Evolutionary conservation across 2,888 invertebrate genomes (phyloP), one percentile per base, ranked within the genome.

Genomic region (Spodoptera exigua): DNA sequence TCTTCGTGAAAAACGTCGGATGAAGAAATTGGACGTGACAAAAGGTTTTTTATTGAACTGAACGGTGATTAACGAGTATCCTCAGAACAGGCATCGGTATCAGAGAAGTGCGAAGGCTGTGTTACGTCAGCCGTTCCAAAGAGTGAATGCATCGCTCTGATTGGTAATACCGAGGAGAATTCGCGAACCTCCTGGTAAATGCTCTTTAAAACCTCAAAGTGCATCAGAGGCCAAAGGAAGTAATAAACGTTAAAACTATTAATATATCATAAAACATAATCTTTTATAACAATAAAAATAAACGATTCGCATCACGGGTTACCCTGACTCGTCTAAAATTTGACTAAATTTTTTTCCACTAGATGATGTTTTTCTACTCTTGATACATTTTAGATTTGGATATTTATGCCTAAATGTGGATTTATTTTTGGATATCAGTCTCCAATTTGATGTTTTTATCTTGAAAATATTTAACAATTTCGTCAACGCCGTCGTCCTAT

Each of bases 121-220:
- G 66, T 92, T 92, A 90, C 93, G 85, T 92, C 89, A 92, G 57
- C 70, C 86, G 92, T 93, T 91, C 88, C 91, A 87, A 80, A 68
- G 79, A 79, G 81, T 87, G 91, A 84, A 65, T 80, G 91, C 85
- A 83, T 79, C 88, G 93, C 91, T 92, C 93, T 91, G 85, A 87
- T 93, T 89, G 85, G 81, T 84, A 84, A 82, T 84, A 79, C 76
- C 85, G 83, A 87, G 85, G 80, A 81, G 80, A 64, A 58, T 73
- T 70, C 56, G 62, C 63, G 72, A 77, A 57, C 62, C 61, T 74
- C 62, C 61, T 56, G 47, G 47, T 57, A 64, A 57, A 54, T 60
- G 65, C 52, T 74, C 55, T 44, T 66, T 48, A 53, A 55, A 71
- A 39, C 53, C 46, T 66, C 54, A 53, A 55, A 71, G 41, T 68